phyloP scores from a whole-genome alignment of 2,888 invertebrate genomes.

The Eretmocerus hayati region DNA sequence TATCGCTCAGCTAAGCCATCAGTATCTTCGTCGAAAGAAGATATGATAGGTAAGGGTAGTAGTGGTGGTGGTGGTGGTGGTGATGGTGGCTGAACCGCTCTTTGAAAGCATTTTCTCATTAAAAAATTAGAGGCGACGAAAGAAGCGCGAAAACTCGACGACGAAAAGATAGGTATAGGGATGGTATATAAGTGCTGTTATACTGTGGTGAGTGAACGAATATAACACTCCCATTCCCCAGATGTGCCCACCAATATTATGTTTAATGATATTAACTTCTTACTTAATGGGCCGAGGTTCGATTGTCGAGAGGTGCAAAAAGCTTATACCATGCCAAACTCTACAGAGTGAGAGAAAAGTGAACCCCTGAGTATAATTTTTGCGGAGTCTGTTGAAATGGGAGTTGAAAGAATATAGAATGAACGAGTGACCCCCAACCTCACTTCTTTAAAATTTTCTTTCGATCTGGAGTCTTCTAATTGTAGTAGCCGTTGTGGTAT shows the following conservation, averaged over 20 bases:
- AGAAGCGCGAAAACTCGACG: no score
- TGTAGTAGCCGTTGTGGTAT: background rate
- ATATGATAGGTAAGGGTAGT: no score
- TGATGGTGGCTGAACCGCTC: no score
- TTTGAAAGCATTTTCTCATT: slow-evolving; percentile 62
- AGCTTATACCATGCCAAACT: slow-evolving; percentile 18
- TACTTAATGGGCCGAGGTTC: slow-evolving; percentile 48
- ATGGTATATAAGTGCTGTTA: no score
- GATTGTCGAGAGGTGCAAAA: slow-evolving; percentile 46
- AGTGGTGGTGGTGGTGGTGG: no score
- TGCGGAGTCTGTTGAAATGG: slow-evolving; percentile 5
- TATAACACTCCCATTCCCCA: slow-evolving; percentile 46
- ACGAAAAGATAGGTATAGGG: no score
- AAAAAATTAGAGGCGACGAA: slow-evolving; percentile 53
- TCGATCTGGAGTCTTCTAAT: background rate
- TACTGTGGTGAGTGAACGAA: no score
- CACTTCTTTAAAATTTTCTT: slow-evolving; percentile 5
- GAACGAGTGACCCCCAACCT: background rate
- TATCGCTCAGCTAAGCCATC: slow-evolving; percentile 45
- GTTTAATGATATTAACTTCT: slow-evolving; percentile 49
- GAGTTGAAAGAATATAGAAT: slow-evolving; percentile 4
- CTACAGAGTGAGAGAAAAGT: slow-evolving; percentile 32
- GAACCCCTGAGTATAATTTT: slow-evolving; percentile 39
- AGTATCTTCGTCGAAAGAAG: slow-evolving; percentile 46
- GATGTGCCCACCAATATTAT: slow-evolving; percentile 49